phyloP scores from a whole-genome alignment of 2,888 invertebrate species.

The Chaetogeoica ovagalla region DNA sequence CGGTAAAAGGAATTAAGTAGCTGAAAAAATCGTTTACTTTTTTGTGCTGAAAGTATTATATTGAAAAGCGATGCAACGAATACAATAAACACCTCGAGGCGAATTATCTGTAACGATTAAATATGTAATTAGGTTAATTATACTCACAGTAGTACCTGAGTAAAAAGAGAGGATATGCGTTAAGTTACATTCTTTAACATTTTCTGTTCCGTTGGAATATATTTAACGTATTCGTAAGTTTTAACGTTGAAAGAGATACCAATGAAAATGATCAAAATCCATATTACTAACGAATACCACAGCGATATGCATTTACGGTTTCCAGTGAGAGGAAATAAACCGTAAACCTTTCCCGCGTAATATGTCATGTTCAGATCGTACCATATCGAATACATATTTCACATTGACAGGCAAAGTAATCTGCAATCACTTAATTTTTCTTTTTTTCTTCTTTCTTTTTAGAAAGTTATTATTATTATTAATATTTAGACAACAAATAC shows the following conservation, averaged over 20 bases:
- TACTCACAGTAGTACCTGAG: background rate
- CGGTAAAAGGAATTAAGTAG: background rate
- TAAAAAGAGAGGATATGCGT: background rate
- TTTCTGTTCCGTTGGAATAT: background rate
- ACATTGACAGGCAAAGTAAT: background rate
- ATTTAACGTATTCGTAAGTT: background rate
- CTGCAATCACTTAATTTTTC: background rate
- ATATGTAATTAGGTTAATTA: background rate
- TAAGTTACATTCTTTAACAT: background rate
- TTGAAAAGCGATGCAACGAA: background rate
- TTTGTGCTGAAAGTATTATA: background rate
- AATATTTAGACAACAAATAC: background rate
- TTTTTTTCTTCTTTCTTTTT: background rate
- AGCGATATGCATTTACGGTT: background rate
- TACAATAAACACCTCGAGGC: background rate
- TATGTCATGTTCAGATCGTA: background rate
- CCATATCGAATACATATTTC: background rate
- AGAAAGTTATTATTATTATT: background rate
- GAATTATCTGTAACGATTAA: background rate
- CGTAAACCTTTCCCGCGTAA: background rate
- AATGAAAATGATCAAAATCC: background rate
- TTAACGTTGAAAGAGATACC: background rate
- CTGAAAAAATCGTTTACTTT: background rate
- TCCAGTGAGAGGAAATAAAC: background rate
- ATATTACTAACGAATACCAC: background rate